Conservation (phyloP, 2,797 vertebrate genomes). For the Syncerus caffer region DNA sequence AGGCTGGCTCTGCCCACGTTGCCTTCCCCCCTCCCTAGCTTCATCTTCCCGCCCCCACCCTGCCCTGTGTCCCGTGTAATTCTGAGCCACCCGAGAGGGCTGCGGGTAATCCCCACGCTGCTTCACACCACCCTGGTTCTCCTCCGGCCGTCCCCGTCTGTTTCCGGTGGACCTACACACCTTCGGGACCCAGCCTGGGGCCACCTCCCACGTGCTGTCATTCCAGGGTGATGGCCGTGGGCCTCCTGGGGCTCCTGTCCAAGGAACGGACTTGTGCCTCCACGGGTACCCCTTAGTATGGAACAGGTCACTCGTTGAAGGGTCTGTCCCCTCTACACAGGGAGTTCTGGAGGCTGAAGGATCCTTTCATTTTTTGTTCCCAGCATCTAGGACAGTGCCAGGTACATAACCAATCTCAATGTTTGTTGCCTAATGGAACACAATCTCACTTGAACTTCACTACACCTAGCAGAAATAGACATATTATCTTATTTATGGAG, state of each 20-base stretch:
- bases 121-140: too few species aligned
- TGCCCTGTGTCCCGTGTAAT: neutral
- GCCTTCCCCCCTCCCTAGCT: neutral
- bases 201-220: neutral
- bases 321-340: neutral
- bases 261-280: neutral
- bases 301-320: neutral
- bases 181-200: neutral
- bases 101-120: fast-evolving
- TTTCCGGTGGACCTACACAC: neutral
- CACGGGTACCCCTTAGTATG: fast-evolving
- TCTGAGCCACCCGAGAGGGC: neutral
- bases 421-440: neutral
- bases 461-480: neutral
- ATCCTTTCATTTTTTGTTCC: neutral
- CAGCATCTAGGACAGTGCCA: neutral
- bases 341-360: neutral
- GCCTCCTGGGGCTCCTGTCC: neutral
- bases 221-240: neutral
- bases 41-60: neutral
- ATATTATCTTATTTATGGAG: neutral
- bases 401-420: neutral
- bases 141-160: neutral
- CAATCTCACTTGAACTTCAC: neutral
- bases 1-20: neutral